Base-by-base conservation (phyloP, 2,113 vertebrate species). In the Perognathus longimembris region DNA sequence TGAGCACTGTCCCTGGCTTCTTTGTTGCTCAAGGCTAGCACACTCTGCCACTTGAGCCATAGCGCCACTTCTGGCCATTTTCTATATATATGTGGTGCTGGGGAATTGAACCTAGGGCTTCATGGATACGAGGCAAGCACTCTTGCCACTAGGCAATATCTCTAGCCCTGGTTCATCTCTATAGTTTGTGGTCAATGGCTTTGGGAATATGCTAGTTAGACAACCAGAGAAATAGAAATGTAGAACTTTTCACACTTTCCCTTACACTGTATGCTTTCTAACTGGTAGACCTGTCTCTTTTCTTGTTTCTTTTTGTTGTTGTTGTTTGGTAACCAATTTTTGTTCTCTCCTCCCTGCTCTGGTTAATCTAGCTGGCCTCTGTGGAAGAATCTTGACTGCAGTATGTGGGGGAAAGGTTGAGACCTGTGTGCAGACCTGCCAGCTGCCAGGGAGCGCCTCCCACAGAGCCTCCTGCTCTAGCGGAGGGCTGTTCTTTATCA, bases 201-300 rank as follows among this genome's bases (percentile, higher is more conserved):
- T 82, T 87, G 77, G 14, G 54, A 32, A 63, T 92, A 79, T 76
- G 5, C 38, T 38, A 66, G 21, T 89, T 54, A 90, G 82, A 75
- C 81, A 85, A 66, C 9, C 15, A 81, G n/a, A 84, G 76, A 71
- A 88, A 54, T 28, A 36, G 38, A 84, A 54, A 89, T 78, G 42
- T 69, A 34, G 34, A 61, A 15, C 12, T 45, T 38, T 59, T 82
- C 34, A 70, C 5, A 24, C 9, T 24, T 11, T 76, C 15, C 21
- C 12, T 42, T 18, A 30, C 24, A 40, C 69, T 61, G 10, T 34
- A 21, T 85, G 38, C 24, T 73, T 86, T 79, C 17, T 71, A 38
- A 81, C 12, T 64, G 42, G 30, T 54, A 18, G 14, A 12, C 59
- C 12, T 15, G 30, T 74, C 7, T 71, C 17, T 34, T 66, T 76